Percentiles rank a stretch among this genome's conserved stretches.
Conservation (phyloP, 2,797 vertebrate species). For the Schizopygopsis pylzovi region DNA sequence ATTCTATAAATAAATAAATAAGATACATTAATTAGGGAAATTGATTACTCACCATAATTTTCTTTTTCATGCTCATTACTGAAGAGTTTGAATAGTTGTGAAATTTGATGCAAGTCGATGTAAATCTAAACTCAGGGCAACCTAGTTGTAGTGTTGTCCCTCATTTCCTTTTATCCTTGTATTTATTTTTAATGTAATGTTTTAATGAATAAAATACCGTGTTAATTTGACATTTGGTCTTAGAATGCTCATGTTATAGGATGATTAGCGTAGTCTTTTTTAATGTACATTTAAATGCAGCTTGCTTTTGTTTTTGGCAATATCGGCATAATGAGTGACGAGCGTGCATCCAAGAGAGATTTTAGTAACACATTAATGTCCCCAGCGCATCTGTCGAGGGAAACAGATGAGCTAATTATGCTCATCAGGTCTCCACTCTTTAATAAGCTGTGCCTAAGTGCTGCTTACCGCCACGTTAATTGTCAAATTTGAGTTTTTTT, state of each 20-base stretch:
- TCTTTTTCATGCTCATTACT: constrained; percentile 41
- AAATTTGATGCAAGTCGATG: constrained; percentile 54
- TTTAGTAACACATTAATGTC: constrained; percentile 56
- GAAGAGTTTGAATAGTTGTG: constrained; percentile 49
- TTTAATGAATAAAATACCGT: background rate
- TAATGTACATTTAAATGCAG: constrained; percentile 48
- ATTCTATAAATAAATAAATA: background rate
- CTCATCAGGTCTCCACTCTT: constrained; percentile 49
- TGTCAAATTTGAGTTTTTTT: constrained; percentile 43
- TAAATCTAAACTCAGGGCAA: background rate
- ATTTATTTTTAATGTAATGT: background rate
- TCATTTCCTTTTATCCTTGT: background rate
- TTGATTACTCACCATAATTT: background rate
- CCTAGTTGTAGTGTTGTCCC: background rate
- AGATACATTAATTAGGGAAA: background rate
- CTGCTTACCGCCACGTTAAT: constrained; percentile 60
- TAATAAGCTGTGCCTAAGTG: constrained; percentile 57
- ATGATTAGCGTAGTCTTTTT: constrained; percentile 14
- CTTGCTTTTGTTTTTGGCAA: constrained; percentile 18
- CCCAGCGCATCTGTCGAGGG: constrained; percentile 50
- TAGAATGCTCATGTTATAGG: background rate
- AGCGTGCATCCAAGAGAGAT: constrained; percentile 47
- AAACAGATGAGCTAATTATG: constrained; percentile 62
- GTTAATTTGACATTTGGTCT: constrained; percentile 21
- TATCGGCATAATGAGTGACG: constrained; percentile 43